Conservation (phyloP, 2,888 invertebrate species). For the Eilema caniola region DNA sequence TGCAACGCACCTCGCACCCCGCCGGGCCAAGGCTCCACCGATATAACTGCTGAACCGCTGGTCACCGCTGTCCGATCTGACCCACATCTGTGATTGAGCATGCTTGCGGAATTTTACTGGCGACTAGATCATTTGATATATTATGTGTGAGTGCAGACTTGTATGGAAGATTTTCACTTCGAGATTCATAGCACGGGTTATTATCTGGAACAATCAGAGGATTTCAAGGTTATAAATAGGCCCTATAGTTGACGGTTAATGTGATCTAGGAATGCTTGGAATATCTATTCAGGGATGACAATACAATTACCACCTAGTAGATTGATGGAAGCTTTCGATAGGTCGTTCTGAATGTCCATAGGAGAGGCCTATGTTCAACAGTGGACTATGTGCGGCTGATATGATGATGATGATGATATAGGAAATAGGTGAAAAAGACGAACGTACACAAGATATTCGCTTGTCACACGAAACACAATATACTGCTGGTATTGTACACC, state of each 20-base stretch:
- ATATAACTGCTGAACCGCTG: slow-evolving; percentile 56
- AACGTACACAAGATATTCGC: no score
- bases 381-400: no score
- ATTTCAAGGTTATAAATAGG: background rate
- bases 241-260: no score
- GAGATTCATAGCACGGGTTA: background rate
- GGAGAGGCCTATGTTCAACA: no score
- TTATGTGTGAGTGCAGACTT: background rate
- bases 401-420: no score
- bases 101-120: slow-evolving; percentile 18
- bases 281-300: background rate
- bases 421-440: no score
- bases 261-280: background rate
- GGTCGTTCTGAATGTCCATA: no score
- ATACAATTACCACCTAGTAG: background rate
- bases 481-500: no score
- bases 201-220: background rate
- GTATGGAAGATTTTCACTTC: slow-evolving; percentile 1
- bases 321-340: no score
- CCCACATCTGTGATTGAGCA: slow-evolving; percentile 43
- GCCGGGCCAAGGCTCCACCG: slow-evolving; percentile 65
- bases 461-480: no score
- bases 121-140: background rate
- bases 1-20: slow-evolving; percentile 62
- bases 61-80: slow-evolving; percentile 47